Evolutionary conservation across 64 coral and sea anemone genomes (phyloP), one percentile per base, ranked within the genome.

Genomic region (Catalaphyllia jardinei): DNA sequence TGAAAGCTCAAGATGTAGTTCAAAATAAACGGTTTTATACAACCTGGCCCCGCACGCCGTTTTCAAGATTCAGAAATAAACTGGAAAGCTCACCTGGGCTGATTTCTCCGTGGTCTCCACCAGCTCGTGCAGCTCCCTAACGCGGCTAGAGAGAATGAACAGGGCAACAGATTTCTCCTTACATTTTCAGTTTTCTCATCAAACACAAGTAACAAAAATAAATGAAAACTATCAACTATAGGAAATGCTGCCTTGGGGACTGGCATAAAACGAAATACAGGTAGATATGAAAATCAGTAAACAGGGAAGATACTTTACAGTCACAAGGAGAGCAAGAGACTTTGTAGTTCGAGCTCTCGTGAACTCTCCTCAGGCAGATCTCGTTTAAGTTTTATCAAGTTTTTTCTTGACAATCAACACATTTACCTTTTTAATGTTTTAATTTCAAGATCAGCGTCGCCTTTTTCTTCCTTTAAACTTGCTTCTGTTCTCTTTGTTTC

Each of bases 101-200:
- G 73, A 75, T 28, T 87, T 90, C 18, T 90, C 88, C 22, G 88
- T 91, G 59, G 77, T 89, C 60, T 94, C 88, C 24, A 94, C 42
- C n/a, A 94, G 74, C 27, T 94, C 79, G 54, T 94, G 88, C 17
- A 94, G 88, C 35, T 94, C 93, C 52, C 59, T 80, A 3, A 94
- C 27, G 20, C 88, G 93, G 76, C 93, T 94, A 42, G 49, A 75
- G 64, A 35, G 60, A 67, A 87, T 24, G 65, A 67, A 79, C 29
- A 64, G 19, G 19, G 50, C 42, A 46, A 46, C 1, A 5, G 42
- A 57, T 3, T 57, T 57, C 54, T 57, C 15, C 54, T 57, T 57
- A 13, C 10, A 57, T 10, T 10, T 57, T 46, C 42, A 46, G 42
- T 46, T 46, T 46, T 46, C 42, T 46, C 54, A 13, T 14, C 54